phyloP scores from a whole-genome alignment of 2,113 vertebrate species.

The Poicephalus meyeri region DNA sequence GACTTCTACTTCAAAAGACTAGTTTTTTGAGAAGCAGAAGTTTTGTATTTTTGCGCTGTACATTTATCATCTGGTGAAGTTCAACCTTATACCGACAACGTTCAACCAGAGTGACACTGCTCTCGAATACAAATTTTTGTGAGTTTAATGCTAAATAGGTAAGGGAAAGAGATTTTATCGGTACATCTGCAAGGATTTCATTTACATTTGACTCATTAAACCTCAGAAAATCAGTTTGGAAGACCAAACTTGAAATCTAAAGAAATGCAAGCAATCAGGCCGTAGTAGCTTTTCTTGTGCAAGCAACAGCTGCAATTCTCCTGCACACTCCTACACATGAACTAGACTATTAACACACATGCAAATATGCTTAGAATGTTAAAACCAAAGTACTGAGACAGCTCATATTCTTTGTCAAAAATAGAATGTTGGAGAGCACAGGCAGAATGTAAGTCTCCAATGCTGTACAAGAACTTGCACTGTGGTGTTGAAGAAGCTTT shows the following conservation, averaged over 20 bases:
- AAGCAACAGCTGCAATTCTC: not conserved
- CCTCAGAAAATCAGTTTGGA: not conserved
- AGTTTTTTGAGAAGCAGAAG: not conserved
- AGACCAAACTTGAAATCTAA: not conserved
- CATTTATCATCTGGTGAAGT: not conserved
- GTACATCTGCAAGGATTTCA: not conserved
- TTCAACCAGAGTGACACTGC: not conserved
- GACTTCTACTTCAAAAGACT: not conserved
- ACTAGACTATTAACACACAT: not conserved
- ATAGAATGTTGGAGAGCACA: not conserved
- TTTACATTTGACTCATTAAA: not conserved
- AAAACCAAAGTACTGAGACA: not conserved
- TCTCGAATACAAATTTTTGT: not conserved
- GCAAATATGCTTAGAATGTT: not conserved
- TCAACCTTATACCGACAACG: accelerated
- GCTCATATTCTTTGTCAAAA: not conserved
- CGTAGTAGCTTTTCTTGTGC: not conserved
- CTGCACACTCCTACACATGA: not conserved
- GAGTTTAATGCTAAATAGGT: not conserved
- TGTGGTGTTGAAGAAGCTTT: not conserved
- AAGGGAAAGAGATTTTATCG: not conserved
- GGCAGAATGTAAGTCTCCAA: not conserved
- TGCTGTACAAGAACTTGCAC: not conserved
- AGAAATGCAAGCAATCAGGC: not conserved
- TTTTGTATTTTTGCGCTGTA: not conserved